Evolutionary conservation across 1,140 invertebrate species (phyloP).

Genomic region (Caenorhabditis tropicalis): DNA sequence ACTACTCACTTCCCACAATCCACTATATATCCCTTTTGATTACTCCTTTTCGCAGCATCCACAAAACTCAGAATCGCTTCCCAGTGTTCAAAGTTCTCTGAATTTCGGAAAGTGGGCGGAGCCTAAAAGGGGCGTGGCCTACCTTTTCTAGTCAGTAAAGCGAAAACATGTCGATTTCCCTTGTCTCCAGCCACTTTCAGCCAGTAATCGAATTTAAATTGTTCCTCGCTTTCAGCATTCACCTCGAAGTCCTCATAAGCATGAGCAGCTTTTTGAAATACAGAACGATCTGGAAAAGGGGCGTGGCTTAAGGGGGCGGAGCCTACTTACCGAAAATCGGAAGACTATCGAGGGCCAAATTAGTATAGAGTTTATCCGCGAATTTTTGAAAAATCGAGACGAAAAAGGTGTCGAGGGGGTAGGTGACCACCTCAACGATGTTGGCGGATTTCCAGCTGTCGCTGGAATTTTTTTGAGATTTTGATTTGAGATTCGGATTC

Average conservation of each 20-base stretch:
- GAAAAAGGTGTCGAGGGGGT: neutral
- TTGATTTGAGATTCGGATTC: too few relatives aligned
- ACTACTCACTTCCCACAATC: neutral
- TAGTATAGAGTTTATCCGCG: neutral
- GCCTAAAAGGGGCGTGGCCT: too few relatives aligned
- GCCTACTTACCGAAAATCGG: neutral
- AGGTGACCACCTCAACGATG: neutral
- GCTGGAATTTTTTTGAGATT: neutral
- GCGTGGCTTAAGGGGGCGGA: neutral
- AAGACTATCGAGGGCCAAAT: neutral
- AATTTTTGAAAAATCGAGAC: neutral
- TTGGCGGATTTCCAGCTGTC: constrained; percentile 14
- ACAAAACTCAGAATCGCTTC: neutral
- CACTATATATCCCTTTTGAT: neutral
- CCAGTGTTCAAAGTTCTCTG: constrained; percentile 15
- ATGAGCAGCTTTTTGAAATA: neutral
- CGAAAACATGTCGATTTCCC: neutral
- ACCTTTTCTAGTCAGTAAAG: neutral
- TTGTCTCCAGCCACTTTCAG: neutral
- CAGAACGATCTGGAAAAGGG: neutral
- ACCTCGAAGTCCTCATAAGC: neutral
- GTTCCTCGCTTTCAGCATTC: neutral
- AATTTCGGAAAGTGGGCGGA: neutral
- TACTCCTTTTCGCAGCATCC: neutral
- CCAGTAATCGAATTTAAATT: neutral